phyloP scores from a whole-genome alignment of 1,140 invertebrate genomes.

The Neoseiulus cucumeris region DNA sequence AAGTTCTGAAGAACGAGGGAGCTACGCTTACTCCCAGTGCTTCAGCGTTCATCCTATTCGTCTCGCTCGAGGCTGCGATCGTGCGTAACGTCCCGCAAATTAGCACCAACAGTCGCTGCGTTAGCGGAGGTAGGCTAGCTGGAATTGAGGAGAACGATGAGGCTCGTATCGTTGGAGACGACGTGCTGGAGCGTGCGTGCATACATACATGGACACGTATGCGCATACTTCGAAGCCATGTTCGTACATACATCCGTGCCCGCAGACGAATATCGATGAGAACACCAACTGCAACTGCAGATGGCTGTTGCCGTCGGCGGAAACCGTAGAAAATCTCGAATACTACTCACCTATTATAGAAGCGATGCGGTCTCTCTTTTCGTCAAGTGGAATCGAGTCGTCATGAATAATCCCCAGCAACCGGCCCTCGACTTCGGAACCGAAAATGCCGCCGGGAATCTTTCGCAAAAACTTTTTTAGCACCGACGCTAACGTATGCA shows the following conservation, averaged over 20 bases:
- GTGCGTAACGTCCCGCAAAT: conserved; percentile 92
- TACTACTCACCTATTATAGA: conserved; percentile 45
- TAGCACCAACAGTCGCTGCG: conserved; percentile 76
- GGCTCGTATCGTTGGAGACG: conserved; percentile 9
- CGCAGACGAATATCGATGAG: background rate
- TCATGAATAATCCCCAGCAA: conserved; percentile 65
- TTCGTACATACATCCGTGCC: background rate
- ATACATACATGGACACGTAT: conserved; percentile 13
- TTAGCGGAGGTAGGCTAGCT: conserved; percentile 69
- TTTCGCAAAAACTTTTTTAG: conserved; percentile 89
- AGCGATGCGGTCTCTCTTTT: conserved; percentile 64
- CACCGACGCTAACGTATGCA: conserved; percentile 94
- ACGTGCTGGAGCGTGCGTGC: background rate
- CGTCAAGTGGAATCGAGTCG: conserved; percentile 36
- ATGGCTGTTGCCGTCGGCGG: background rate
- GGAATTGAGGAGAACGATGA: conserved; percentile 34
- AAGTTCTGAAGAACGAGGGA: conserved; percentile 93
- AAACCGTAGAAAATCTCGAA: no score
- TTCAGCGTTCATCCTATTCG: conserved; percentile 86
- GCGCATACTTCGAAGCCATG: background rate
- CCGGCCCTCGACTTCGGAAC: conserved; percentile 63
- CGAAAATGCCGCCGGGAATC: conserved; percentile 86
- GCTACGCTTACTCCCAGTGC: conserved; percentile 80
- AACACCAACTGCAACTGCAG: background rate
- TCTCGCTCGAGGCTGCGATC: conserved; percentile 76